A percentile compares a stretch with the other conserved stretches of the same genome.
These are phyloP conservation scores for Leptarthrus brevirostris DNA, from an alignment of 2,888 invertebrate genomes.

Conservation along the genomic window DNA sequence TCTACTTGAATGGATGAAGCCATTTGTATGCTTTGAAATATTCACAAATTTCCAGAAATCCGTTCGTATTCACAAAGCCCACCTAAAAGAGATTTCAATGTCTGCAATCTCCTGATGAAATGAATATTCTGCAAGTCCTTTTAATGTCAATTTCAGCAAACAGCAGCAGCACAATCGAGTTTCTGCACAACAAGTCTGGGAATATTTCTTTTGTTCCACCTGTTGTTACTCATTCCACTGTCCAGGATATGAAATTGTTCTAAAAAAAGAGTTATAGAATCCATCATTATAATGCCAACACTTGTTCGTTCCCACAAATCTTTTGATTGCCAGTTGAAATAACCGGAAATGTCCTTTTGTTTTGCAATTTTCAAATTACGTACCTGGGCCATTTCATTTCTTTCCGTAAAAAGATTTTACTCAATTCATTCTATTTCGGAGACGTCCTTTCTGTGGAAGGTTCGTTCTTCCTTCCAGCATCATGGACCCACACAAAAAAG, in stretches of 20 bases:
- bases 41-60: too few relatives aligned
- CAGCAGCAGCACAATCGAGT: too few relatives aligned
- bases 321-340: conserved; percentile 18
- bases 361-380: conserved; percentile 36
- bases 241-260: conserved; percentile 23
- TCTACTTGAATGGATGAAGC: too few relatives aligned
- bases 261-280: background rate
- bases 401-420: background rate
- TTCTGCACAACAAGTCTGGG: too few relatives aligned
- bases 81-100: too few relatives aligned
- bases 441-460: background rate
- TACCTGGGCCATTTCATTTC: background rate
- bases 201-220: too few relatives aligned
- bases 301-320: conserved; percentile 7
- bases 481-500: background rate
- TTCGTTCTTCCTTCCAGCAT: background rate
- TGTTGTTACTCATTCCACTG: background rate
- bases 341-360: conserved; percentile 44
- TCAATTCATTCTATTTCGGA: background rate
- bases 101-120: too few relatives aligned
- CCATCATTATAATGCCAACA: conserved; percentile 3
- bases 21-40: too few relatives aligned
- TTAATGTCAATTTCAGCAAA: too few relatives aligned
- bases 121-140: too few relatives aligned
- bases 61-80: too few relatives aligned